phyloP scores from a whole-genome alignment of 2,797 vertebrate genomes.

The Lates japonicus region DNA sequence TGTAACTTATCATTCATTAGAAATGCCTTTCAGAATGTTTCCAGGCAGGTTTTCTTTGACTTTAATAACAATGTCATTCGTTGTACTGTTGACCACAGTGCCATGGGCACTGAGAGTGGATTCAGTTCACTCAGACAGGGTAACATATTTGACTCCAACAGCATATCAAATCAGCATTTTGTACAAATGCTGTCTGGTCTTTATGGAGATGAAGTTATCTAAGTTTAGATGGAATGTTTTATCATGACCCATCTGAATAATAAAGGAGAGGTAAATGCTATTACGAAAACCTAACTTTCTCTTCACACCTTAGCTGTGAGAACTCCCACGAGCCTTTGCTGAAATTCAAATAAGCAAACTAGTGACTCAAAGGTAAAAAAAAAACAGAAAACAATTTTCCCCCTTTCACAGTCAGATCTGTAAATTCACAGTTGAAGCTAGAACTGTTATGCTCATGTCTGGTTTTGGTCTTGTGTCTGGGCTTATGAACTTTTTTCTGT shows the following conservation, averaged over 20 bases:
- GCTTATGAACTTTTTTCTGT: neutral
- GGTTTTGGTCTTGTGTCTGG: neutral
- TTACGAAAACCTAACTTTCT: neutral
- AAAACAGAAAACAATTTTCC: neutral
- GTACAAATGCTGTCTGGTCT: neutral
- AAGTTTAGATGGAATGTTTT: too few species aligned
- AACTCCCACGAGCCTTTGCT: too few species aligned
- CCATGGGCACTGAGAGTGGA: neutral
- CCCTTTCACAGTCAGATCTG: neutral
- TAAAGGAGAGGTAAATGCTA: neutral
- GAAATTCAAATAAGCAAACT: too few species aligned
- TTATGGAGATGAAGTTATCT: neutral
- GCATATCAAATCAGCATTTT: neutral
- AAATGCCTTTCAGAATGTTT: neutral
- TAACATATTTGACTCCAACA: neutral
- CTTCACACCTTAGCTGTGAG: too few species aligned
- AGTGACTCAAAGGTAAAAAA: too few species aligned
- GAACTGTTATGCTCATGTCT: neutral
- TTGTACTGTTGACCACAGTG: conserved; percentile 1
- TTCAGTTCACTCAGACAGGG: neutral
- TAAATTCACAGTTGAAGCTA: neutral
- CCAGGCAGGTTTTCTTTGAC: neutral
- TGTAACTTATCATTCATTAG: neutral
- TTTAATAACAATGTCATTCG: neutral
- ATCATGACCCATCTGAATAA: neutral